Evolutionary conservation across 2,113 vertebrate species (phyloP), one percentile per base, ranked within the genome.

Genomic region (Tragelaphus buxtoni): DNA sequence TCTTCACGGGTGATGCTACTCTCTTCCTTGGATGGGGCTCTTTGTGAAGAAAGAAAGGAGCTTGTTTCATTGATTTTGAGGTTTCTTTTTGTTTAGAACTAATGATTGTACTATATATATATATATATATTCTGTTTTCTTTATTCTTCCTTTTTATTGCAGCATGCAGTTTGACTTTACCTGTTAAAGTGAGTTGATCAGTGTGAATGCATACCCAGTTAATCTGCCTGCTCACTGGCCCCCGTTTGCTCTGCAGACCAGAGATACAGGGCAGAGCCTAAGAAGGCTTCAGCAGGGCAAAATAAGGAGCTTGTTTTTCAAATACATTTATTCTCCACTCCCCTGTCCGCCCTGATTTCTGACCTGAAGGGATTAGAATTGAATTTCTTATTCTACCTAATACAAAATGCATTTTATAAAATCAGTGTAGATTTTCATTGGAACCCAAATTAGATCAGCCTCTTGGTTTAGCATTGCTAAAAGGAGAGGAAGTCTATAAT

Each of bases 351-450:
- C 47, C 35, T 87, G 26, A 83, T 55, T 96, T 95, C 42, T 95
- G 56, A 79, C 32, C 30, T 51, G n/a, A 20, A 80, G 39, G 49
- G 39, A 86, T 86, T 86, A 93, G 45, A 91, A 76, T 84, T 61
- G 22, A 80, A 28, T 72, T 49, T 79, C 13, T 88, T 94, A 51
- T 45, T 92, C 30, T 53, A 74, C 32, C 3, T 65, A 22, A 2
- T 30, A 79, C 16, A 96, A 94, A 87, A 91, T 22, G 18, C 35
- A 69, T 87, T 96, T 95, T 80, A 49, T 76, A 69, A 97, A 96
- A 35, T 77, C 42, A 51, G 24, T 65, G 6, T 88, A 74, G 16
- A 61, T 89, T 94, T 86, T 96, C 18, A 76, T 2, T 80, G 47
- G n/a, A 53, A 51, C 5, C 17, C 2, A 42, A 81, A 74, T 56